A percentile compares a stretch with the other conserved stretches of the same genome.
phyloP scores from a whole-genome alignment of 2,888 invertebrate species.

The Sturmia bella region DNA sequence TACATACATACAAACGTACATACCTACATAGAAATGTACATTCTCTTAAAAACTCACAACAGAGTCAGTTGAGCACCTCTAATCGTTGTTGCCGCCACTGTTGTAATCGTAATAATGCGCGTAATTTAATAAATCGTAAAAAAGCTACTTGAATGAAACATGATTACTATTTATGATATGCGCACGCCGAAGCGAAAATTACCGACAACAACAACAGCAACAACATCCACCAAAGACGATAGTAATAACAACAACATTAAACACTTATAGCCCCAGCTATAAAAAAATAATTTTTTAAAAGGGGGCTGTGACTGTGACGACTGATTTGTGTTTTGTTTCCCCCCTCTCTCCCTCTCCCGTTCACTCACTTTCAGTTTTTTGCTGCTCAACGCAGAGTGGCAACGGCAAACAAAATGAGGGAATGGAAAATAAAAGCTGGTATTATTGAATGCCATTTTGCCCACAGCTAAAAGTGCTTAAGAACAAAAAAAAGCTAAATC shows the following conservation, averaged over 20 bases:
- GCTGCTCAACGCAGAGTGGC: neutral
- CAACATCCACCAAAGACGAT: no score
- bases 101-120: constrained; percentile 73
- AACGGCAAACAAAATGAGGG: neutral
- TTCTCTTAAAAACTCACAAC: constrained; percentile 5
- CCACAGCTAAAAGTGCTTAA: constrained; percentile 53
- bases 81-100: constrained; percentile 71
- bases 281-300: constrained; percentile 49
- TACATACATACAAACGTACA: neutral
- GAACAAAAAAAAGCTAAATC: constrained; percentile 32
- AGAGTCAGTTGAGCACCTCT: constrained; percentile 68
- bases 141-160: constrained; percentile 74
- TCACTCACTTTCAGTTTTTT: constrained; percentile 22
- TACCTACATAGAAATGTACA: neutral
- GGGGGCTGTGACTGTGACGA: constrained; percentile 30
- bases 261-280: constrained; percentile 39
- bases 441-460: constrained; percentile 48
- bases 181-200: constrained; percentile 70
- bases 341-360: no score
- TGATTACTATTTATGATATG: constrained; percentile 74
- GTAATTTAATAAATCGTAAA: constrained; percentile 74
- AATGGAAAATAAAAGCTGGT: constrained; percentile 22
- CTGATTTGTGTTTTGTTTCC: neutral
- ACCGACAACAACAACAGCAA: constrained; percentile 59
- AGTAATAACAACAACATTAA: constrained; percentile 47